Evolutionary conservation across 2,113 vertebrate genomes (phyloP).

Genomic region (Petroica traversi): DNA sequence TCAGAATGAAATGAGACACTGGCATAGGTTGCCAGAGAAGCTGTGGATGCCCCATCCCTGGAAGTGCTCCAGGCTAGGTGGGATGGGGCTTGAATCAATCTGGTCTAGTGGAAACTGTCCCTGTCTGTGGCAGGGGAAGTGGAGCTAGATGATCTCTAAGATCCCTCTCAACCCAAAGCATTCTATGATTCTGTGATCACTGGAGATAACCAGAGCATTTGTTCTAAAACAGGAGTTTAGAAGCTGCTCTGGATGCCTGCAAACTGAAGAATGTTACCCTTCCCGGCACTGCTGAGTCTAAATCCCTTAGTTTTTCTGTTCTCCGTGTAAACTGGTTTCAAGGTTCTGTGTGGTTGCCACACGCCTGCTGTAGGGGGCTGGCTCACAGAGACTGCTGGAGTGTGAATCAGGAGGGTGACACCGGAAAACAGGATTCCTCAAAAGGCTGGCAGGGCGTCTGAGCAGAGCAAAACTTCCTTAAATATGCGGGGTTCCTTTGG

Average conservation of each 20-base stretch:
- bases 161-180: not conserved
- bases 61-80: not conserved
- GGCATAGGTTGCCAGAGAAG: not conserved
- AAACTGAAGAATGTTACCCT: not conserved
- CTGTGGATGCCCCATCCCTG: not conserved
- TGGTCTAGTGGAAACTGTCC: not conserved
- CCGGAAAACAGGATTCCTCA: fast-evolving
- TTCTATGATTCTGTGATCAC: not conserved
- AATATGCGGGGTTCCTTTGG: fast-evolving
- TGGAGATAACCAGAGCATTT: not conserved
- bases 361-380: fast-evolving
- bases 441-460: not conserved
- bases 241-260: fast-evolving
- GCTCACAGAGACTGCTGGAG: fast-evolving
- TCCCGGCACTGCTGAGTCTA: not conserved
- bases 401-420: not conserved
- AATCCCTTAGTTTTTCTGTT: not conserved
- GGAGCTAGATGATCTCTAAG: not conserved
- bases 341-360: fast-evolving
- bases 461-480: not conserved
- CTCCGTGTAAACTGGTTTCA: not conserved
- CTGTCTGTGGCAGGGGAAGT: not conserved
- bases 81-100: not conserved
- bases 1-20: not conserved
- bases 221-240: not conserved